phyloP scores from a whole-genome alignment of 2,113 vertebrate genomes.

The Lepidothrix coronata region DNA sequence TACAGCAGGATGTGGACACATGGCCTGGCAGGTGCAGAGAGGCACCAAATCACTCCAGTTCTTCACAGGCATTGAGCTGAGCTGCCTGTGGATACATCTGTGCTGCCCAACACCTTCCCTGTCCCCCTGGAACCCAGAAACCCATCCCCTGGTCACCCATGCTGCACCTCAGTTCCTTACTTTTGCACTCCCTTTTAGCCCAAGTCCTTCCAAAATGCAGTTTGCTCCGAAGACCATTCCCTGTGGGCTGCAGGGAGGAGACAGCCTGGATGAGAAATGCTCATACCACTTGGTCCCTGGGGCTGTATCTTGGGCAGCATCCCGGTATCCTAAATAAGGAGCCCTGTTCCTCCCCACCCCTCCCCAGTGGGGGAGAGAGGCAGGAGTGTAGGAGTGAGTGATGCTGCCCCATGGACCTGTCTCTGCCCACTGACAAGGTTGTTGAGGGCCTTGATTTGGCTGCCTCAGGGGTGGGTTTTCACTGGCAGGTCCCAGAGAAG shows the following conservation, averaged over 20 bases:
- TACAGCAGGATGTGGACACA: neutral
- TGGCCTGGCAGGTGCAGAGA: neutral
- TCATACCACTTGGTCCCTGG: neutral
- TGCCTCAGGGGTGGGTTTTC: neutral
- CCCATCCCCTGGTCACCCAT: accelerated
- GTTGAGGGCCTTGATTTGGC: neutral
- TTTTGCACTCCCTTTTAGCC: neutral
- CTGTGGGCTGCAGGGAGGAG: neutral
- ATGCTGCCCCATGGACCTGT: accelerated
- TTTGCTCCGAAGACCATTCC: neutral
- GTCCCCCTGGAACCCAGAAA: neutral
- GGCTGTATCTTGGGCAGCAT: neutral
- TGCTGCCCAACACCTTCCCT: neutral
- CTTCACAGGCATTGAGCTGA: neutral
- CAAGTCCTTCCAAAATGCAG: neutral
- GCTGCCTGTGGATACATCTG: accelerated
- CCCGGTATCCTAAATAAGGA: neutral
- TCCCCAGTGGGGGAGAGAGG: neutral
- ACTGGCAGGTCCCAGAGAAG: neutral
- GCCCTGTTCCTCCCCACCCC: neutral
- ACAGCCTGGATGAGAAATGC: neutral
- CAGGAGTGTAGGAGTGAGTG: neutral
- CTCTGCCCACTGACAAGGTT: neutral
- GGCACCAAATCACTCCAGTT: neutral
- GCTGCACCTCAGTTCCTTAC: neutral